Evolutionary conservation across 2,888 invertebrate genomes (phyloP).

Genomic region (Caenorhabditis zanzibari): DNA sequence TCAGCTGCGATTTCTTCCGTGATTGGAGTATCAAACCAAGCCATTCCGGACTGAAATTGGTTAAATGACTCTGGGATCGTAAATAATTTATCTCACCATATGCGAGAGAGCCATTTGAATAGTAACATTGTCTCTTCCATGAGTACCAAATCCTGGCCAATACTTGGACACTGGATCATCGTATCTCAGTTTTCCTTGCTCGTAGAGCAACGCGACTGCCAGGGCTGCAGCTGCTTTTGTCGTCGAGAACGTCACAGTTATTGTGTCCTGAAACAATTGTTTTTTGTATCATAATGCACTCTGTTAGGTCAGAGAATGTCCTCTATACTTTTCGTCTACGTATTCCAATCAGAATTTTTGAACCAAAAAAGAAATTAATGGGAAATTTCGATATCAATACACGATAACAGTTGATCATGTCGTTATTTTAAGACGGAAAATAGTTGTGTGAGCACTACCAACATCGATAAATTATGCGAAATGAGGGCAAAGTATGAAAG

Average conservation of each 20-base stretch:
- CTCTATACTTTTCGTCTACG: slow-evolving; percentile 11
- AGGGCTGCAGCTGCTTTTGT: slow-evolving; percentile 74
- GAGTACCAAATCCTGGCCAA: slow-evolving; percentile 76
- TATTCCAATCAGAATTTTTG: not conserved
- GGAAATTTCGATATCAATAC: slow-evolving; percentile 5
- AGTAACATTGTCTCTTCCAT: slow-evolving; percentile 76
- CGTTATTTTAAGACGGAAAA: slow-evolving; percentile 20
- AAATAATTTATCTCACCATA: slow-evolving; percentile 55
- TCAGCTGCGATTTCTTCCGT: slow-evolving; percentile 72
- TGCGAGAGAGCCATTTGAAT: slow-evolving; percentile 76
- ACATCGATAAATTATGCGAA: slow-evolving; percentile 22
- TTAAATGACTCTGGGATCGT: not conserved
- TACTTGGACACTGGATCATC: slow-evolving; percentile 75
- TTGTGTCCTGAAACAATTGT: slow-evolving; percentile 68
- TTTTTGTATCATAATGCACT: not conserved
- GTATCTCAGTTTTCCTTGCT: slow-evolving; percentile 66
- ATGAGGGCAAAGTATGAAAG: slow-evolving; percentile 32
- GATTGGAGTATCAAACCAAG: slow-evolving; percentile 73
- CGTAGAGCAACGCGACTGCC: slow-evolving; percentile 70
- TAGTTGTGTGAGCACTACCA: slow-evolving; percentile 30
- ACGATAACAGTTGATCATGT: slow-evolving; percentile 14
- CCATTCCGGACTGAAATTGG: slow-evolving; percentile 69
- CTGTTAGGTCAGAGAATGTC: slow-evolving; percentile 26
- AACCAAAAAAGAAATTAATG: not conserved
- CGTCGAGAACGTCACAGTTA: slow-evolving; percentile 76